Conservation (phyloP, 1,140 invertebrate genomes). For the Drosophila tani region DNA sequence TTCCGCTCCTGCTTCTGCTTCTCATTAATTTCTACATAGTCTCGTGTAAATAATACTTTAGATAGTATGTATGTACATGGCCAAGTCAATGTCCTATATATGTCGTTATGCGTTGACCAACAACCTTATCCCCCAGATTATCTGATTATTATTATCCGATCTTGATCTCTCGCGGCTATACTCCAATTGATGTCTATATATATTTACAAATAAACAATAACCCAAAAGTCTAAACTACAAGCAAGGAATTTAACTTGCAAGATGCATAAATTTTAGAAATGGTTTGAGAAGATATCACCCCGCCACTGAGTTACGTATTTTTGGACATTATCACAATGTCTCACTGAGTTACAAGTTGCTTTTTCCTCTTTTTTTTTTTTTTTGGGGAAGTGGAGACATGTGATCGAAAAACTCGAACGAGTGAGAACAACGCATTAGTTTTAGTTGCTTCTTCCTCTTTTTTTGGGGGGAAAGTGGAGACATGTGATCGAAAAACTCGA, state of each 20-base stretch:
- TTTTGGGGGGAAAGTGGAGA: background rate
- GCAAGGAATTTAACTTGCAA: background rate
- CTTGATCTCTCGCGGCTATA: conserved; percentile 26
- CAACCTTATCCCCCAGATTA: conserved; percentile 12
- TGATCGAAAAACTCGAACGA: too few species aligned
- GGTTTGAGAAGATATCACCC: conserved; percentile 70
- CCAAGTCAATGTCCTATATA: conserved; percentile 47
- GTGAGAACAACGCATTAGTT: too few species aligned
- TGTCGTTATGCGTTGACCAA: conserved; percentile 12
- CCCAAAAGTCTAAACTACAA: conserved; percentile 7
- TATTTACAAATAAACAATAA: conserved; percentile 37
- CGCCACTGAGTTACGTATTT: conserved; percentile 81
- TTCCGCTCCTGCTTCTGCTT: background rate
- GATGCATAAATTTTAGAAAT: conserved; percentile 17
- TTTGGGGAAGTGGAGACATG: background rate
- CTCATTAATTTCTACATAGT: conserved; percentile 39
- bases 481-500: conserved; percentile 42
- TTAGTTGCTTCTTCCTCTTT: too few species aligned
- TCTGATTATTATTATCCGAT: conserved; percentile 2
- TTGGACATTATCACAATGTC: conserved; percentile 73
- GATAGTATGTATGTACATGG: conserved; percentile 70
- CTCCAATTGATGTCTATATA: conserved; percentile 26
- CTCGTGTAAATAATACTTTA: conserved; percentile 76
- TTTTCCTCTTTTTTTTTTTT: background rate
- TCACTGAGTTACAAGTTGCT: conserved; percentile 53